These are phyloP conservation scores for Alexandromys fortis DNA, from an alignment of 2,113 vertebrate species.

Conservation along the genomic window DNA sequence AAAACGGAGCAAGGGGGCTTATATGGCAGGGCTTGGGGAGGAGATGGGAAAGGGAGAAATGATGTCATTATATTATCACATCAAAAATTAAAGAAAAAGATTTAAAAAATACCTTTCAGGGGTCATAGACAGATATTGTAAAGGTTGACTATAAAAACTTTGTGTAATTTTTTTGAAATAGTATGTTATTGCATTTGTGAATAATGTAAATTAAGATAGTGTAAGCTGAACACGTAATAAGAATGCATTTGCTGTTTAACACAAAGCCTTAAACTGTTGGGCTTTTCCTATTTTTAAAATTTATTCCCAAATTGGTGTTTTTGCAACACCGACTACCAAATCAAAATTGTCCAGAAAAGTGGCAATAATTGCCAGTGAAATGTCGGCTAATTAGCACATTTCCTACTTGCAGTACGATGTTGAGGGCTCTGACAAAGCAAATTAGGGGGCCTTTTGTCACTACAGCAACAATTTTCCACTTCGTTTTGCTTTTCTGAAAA, in stretches of 20 bases:
- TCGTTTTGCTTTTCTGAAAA: slow-evolving; percentile 75
- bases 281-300: slow-evolving; percentile 11
- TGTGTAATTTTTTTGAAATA: slow-evolving; percentile 15
- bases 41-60: not conserved
- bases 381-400: slow-evolving; percentile 58
- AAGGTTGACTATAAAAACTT: not conserved
- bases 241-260: slow-evolving; percentile 44
- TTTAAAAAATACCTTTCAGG: not conserved
- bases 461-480: slow-evolving; percentile 68
- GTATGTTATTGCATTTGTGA: not conserved
- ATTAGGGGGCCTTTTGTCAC: slow-evolving; percentile 71
- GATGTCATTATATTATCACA: not conserved
- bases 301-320: slow-evolving; percentile 39
- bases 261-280: not conserved
- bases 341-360: slow-evolving; percentile 50
- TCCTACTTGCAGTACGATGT: slow-evolving; percentile 12
- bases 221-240: not conserved
- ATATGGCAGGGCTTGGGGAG: not conserved
- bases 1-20: not conserved
- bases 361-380: slow-evolving; percentile 59
- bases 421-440: slow-evolving; percentile 72
- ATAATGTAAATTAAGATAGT: not conserved
- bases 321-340: not conserved
- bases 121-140: not conserved
- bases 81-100: not conserved